Evolutionary conservation across 2,113 vertebrate genomes (phyloP), one percentile per base, ranked within the genome.

Genomic region (Chelonoidis abingdonii): DNA sequence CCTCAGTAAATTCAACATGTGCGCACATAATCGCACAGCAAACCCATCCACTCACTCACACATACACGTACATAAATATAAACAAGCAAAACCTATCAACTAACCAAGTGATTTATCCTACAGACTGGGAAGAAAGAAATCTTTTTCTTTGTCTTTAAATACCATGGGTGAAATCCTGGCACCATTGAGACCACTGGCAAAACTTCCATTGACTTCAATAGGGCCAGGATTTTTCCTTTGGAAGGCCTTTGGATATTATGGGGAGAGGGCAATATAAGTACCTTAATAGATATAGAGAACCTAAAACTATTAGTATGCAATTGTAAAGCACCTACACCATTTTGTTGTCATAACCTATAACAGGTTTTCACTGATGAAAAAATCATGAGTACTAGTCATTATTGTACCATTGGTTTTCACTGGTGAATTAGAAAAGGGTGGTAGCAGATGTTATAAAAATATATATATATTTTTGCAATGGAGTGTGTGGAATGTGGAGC

Each of bases 71-170:
- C 38, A 25, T 44, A 75, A 44, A 41, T 44, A 0, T 35, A 95
- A 94, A 80, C 29, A 79, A 90, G 65, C 82, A 92, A 94, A 94
- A 89, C 84, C 62, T 86, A 85, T 50, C 38, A 80, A n/a, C 53
- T 76, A 49, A 90, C 86, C 84, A 84, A 86, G 87, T 72, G 81
- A 17, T 65, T 87, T 79, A 91, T 83, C 50, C 2, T 0, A 86
- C 75, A 13, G 47, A 24, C 25, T 82, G 78, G 10, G 54, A 65
- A 86, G 65, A 83, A 31, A 86, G 76, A 75, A 50, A 11, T 72
- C 16, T 3, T 89, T 84, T 8, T 92, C 94, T 84, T n/a, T 4
- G 2, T 85, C 59, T 65, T 95, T 86, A 53, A n/a, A n/a, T 69
- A 69, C 50, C 10, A 19, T 10, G 31, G 17, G 10, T 83, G 53